A percentile compares a stretch with the other conserved stretches of the same genome.
Evolutionary conservation across 2,888 invertebrate genomes (phyloP).

Genomic region (Stegophylla sp.): DNA sequence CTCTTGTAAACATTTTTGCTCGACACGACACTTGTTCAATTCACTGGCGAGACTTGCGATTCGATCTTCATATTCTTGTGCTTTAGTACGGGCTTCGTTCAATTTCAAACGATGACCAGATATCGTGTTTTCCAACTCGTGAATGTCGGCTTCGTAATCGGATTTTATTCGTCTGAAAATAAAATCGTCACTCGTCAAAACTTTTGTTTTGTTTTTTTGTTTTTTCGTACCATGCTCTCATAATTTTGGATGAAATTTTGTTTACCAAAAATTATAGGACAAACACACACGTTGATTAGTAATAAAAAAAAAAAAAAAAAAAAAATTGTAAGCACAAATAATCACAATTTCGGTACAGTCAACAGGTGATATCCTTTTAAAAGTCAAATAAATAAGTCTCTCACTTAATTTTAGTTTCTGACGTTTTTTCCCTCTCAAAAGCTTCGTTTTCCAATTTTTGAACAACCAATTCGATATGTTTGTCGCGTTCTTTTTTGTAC

Average conservation of each 20-base stretch:
- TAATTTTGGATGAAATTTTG: too few relatives aligned
- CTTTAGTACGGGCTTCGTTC: conserved; percentile 72
- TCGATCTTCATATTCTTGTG: conserved; percentile 73
- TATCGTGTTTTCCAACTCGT: conserved; percentile 73
- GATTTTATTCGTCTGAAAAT: conserved; percentile 73
- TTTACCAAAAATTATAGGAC: too few relatives aligned
- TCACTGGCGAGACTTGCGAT: conserved; percentile 63
- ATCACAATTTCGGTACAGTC: too few relatives aligned
- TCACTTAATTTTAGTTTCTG: conserved; percentile 67
- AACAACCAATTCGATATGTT: conserved; percentile 78
- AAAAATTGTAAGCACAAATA: too few relatives aligned
- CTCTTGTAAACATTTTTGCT: conserved; percentile 61
- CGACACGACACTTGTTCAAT: conserved; percentile 61
- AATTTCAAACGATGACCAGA: conserved; percentile 73
- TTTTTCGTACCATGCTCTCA: too few relatives aligned
- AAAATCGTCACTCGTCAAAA: too few relatives aligned
- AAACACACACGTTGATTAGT: too few relatives aligned
- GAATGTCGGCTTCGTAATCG: conserved; percentile 77
- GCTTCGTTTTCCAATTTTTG: conserved; percentile 75
- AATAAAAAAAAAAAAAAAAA: too few relatives aligned
- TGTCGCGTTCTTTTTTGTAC: conserved; percentile 77
- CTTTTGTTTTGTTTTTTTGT: too few relatives aligned
- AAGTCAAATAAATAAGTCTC: neutral
- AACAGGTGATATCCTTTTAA: too few relatives aligned
- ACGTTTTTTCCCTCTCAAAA: conserved; percentile 72